Evolutionary conservation across 2,797 vertebrate genomes (phyloP), one percentile per base, ranked within the genome.

Genomic region (Florisuga fusca): DNA sequence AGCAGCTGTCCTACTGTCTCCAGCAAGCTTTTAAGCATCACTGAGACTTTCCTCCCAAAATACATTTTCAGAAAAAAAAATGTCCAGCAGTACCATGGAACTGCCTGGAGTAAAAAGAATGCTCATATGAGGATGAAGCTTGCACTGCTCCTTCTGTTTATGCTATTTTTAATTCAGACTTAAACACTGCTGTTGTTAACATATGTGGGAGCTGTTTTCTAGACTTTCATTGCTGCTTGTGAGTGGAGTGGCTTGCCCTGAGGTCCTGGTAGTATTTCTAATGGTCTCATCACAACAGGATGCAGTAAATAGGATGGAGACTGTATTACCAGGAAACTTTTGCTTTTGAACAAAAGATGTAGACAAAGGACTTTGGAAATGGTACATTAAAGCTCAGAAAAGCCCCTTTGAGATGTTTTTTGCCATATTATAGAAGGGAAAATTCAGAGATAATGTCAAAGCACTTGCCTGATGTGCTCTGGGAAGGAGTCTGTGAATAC

Each of bases 161-260:
- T 21, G 13, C 16, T 50, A 54, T 31, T 31, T 87, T 84, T 66
- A 66, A 59, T 46, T n/a, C 53, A 34, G 59, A n/a, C 3, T 66
- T 73, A 62, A 66, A 33, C 22, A 6, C 14, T 43, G 55, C 63
- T 46, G 43, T 22, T 61, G n/a, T 29, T 36, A 26, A 54, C 6
- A 1, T 2, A 6, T 0, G 1, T 36, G 23, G 31, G n/a, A 87
- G 10, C 5, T 36, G 2, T 18, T 59, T 7, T 38, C 45, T 25
- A 7, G 71, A 29, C 45, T 87, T 79, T 31, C 27, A 33, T 5
- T 67, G n/a, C 74, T 78, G 62, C 45, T 23, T 72, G 6, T 45
- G 19, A 63, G 67, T 3, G 26, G 48, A 77, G 10, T 15, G 57
- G 34, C 54, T 9, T 1, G 25, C 25, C 62, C 78, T 27, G 71